These are phyloP conservation scores for Colletes gigas DNA, from an alignment of 1,140 invertebrate species.

Conservation along the genomic window DNA sequence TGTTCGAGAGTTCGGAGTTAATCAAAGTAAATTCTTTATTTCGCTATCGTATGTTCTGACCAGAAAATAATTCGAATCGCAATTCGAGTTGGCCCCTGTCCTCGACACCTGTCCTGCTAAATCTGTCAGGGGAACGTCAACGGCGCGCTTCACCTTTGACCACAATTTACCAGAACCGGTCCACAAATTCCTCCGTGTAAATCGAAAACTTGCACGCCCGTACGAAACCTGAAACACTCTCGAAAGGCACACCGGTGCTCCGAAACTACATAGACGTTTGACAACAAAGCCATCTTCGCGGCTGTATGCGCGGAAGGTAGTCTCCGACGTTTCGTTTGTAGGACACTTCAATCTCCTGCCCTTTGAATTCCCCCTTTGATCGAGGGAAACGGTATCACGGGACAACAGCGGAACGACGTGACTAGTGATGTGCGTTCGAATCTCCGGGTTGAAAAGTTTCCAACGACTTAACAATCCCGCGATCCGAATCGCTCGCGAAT, in stretches of 20 bases:
- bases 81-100: background rate
- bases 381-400: background rate
- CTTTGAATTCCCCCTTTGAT: slow-evolving; percentile 29
- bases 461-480: no score
- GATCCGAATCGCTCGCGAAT: no score
- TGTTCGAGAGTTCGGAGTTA: no score
- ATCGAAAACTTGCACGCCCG: background rate
- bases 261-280: background rate
- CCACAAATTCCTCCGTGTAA: no score
- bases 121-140: slow-evolving; percentile 2
- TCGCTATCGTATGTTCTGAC: no score
- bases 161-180: slow-evolving; percentile 3
- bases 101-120: background rate
- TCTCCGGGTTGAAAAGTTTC: no score
- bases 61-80: no score
- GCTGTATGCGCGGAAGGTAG: background rate
- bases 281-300: slow-evolving; percentile 7
- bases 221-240: background rate
- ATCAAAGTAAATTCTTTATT: no score
- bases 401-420: background rate
- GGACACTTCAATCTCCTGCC: slow-evolving; percentile 46
- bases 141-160: background rate
- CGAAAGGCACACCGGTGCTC: background rate
- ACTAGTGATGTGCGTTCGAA: no score
- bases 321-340: slow-evolving; percentile 14